These are phyloP conservation scores for Philonicus albiceps DNA, from an alignment of 2,888 invertebrate species.

Conservation along the genomic window DNA sequence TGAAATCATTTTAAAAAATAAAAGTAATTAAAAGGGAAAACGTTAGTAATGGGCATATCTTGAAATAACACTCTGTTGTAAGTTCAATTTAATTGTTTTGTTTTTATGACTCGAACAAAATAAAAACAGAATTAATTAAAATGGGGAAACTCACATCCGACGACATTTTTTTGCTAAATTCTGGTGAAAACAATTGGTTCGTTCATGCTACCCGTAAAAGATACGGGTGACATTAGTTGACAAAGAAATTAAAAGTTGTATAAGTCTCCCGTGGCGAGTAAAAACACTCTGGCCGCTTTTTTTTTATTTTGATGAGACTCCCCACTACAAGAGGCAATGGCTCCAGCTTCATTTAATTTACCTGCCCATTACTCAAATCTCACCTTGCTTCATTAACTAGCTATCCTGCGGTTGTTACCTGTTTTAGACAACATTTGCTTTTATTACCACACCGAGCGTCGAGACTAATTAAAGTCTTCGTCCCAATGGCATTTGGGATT, in stretches of 20 bases:
- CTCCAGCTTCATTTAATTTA: neutral
- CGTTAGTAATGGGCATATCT: neutral
- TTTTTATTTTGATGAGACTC: neutral
- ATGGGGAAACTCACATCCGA: neutral
- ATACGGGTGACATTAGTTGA: neutral
- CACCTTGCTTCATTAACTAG: neutral
- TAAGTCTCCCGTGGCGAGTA: neutral
- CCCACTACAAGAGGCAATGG: neutral
- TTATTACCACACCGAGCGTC: neutral
- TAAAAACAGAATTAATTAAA: neutral
- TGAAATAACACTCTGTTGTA: neutral
- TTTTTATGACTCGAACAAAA: neutral
- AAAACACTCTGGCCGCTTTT: neutral
- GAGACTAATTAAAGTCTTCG: neutral
- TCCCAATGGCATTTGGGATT: neutral
- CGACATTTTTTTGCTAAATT: neutral
- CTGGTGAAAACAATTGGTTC: neutral
- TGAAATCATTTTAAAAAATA: neutral
- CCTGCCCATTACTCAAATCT: neutral
- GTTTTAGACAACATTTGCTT: neutral
- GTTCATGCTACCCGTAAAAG: neutral
- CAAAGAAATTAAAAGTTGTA: neutral
- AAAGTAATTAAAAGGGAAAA: neutral
- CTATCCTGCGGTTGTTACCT: neutral
- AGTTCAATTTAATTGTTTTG: neutral